phyloP scores from a whole-genome alignment of 2,888 invertebrate genomes.

The Agrotis exclamationis region DNA sequence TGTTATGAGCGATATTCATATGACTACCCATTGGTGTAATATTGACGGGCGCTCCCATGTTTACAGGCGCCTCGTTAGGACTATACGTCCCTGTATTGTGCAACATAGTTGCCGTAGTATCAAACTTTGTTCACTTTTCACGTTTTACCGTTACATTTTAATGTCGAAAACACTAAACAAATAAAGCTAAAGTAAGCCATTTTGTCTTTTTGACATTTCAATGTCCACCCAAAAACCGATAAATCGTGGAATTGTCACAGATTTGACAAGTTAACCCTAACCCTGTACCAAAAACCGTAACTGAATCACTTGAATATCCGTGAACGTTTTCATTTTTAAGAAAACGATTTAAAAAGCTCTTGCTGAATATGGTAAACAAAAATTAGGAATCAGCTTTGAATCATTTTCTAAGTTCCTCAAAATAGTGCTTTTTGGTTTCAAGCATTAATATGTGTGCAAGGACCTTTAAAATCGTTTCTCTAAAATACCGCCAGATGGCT shows the following conservation, averaged over 20 bases:
- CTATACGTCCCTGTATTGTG: slow-evolving; percentile 85
- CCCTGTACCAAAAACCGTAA: slow-evolving; percentile 32
- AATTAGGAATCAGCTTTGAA: background rate
- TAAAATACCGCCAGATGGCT: slow-evolving; percentile 1
- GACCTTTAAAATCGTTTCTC: background rate
- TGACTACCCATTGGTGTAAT: slow-evolving; percentile 74
- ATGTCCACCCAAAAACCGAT: slow-evolving; percentile 63
- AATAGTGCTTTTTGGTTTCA: no score
- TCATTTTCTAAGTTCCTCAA: no score
- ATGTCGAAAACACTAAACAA: slow-evolving; percentile 74
- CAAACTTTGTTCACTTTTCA: slow-evolving; percentile 53
- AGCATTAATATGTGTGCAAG: background rate
- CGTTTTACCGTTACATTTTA: slow-evolving; percentile 66
- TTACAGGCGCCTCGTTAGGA: slow-evolving; percentile 80
- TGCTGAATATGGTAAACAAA: background rate
- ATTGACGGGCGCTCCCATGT: slow-evolving; percentile 78
- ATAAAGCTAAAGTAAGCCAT: slow-evolving; percentile 81
- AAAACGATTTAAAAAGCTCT: no score
- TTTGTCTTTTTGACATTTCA: slow-evolving; percentile 77
- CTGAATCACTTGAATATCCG: background rate
- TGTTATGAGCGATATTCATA: slow-evolving; percentile 77
- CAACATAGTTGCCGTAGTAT: slow-evolving; percentile 75
- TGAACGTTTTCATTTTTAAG: background rate
- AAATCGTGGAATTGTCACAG: slow-evolving; percentile 30
- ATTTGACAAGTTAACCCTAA: background rate